Percentiles rank a stretch among this genome's conserved stretches.
Evolutionary conservation across 2,888 invertebrate genomes (phyloP).

Genomic region (Tipula unca): DNA sequence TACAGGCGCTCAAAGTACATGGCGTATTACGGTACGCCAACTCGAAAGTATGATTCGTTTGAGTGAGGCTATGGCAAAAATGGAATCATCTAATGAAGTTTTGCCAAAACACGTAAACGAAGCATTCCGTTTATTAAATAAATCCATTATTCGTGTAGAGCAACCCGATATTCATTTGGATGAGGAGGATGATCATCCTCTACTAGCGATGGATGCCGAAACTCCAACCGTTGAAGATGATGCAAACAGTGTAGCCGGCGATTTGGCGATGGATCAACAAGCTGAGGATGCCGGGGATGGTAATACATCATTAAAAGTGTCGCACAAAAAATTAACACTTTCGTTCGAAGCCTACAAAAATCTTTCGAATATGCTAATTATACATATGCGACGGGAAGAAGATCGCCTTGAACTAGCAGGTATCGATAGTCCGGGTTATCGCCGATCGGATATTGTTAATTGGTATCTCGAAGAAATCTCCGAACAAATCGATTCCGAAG

Average conservation of each 20-base stretch:
- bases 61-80: constrained; percentile 92
- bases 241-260: constrained; percentile 17
- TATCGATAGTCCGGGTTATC: constrained; percentile 57
- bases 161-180: constrained; percentile 94
- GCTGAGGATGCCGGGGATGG: constrained; percentile 28
- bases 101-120: constrained; percentile 82
- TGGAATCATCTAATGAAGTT: constrained; percentile 91
- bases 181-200: constrained; percentile 54
- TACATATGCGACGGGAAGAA: constrained; percentile 83
- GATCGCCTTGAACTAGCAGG: constrained; percentile 55
- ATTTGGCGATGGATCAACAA: constrained; percentile 30
- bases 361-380: constrained; percentile 82
- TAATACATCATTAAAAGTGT: constrained; percentile 31
- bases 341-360: constrained; percentile 92
- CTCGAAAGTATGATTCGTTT: constrained; percentile 91
- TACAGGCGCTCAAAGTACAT: constrained; percentile 62
- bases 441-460: constrained; percentile 72
- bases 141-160: constrained; percentile 94
- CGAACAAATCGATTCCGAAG: constrained; percentile 82
- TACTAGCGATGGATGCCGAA: constrained; percentile 36
- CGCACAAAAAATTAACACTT: constrained; percentile 68
- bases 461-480: constrained; percentile 91
- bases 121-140: constrained; percentile 82
- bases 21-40: constrained; percentile 96
- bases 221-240: not conserved